These are phyloP conservation scores for Ganaspis brasiliensis DNA, from an alignment of 2,888 invertebrate species.

Conservation along the genomic window DNA sequence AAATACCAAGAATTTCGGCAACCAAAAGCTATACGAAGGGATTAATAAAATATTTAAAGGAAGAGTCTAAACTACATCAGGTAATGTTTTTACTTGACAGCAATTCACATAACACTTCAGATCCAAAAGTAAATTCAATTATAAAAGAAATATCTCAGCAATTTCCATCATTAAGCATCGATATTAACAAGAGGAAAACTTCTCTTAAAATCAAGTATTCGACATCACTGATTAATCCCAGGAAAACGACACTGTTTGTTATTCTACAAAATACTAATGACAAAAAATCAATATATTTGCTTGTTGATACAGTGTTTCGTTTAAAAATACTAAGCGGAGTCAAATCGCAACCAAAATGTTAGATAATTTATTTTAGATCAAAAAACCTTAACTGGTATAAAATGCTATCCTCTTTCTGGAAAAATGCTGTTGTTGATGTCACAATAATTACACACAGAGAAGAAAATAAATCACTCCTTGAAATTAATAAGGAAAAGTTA, in stretches of 20 bases:
- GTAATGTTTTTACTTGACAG: not conserved
- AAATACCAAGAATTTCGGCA: not conserved
- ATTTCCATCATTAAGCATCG: not conserved
- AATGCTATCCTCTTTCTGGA: not conserved
- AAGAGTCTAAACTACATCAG: not conserved
- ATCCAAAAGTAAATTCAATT: not conserved
- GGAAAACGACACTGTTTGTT: not conserved
- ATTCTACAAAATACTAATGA: not conserved
- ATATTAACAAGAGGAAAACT: not conserved
- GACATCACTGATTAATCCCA: not conserved
- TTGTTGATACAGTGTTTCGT: too few species aligned
- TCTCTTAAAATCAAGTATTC: rapidly evolving
- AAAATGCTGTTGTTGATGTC: not conserved
- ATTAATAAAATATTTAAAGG: not conserved
- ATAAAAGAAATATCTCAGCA: not conserved
- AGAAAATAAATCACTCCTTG: not conserved
- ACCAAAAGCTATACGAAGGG: not conserved
- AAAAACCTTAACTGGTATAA: too few species aligned
- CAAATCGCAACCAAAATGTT: too few species aligned
- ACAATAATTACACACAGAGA: not conserved
- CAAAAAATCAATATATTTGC: too few species aligned
- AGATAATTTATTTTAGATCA: too few species aligned
- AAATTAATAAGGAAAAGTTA: not conserved
- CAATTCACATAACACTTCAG: too few species aligned
- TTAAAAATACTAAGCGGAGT: too few species aligned